phyloP scores from a whole-genome alignment of 2,797 vertebrate species.

The Pteropus rufus region DNA sequence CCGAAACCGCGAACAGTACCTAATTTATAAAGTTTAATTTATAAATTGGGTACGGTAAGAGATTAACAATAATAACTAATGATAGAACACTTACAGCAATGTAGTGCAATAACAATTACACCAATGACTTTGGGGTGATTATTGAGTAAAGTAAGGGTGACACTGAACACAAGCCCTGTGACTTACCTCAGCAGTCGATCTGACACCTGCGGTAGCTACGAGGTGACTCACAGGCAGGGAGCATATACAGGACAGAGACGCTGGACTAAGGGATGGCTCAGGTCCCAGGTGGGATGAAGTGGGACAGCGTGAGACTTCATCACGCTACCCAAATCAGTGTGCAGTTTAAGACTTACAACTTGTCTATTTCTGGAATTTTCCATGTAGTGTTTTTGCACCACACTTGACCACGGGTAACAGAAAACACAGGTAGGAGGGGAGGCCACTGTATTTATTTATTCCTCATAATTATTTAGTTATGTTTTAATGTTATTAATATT shows the following conservation, averaged over 20 bases:
- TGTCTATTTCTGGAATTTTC: background rate
- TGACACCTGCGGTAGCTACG: accelerated
- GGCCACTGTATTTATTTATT: background rate
- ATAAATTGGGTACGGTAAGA: background rate
- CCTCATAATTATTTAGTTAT: background rate
- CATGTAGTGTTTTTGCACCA: accelerated
- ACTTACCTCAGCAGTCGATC: accelerated
- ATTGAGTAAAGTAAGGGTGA: background rate
- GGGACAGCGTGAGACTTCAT: background rate
- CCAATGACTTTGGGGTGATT: background rate
- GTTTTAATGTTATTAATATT: too few relatives aligned
- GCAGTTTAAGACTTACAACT: accelerated
- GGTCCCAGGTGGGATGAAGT: background rate
- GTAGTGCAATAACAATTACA: accelerated
- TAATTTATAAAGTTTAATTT: background rate
- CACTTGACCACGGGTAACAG: background rate
- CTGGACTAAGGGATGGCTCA: background rate
- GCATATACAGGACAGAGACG: accelerated
- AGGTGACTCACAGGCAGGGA: background rate
- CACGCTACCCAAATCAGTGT: accelerated
- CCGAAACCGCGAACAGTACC: background rate
- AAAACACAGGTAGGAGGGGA: background rate
- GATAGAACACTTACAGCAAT: background rate
- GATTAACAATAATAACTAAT: background rate
- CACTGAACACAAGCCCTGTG: background rate